Base-by-base conservation (phyloP, 2,113 vertebrate genomes). In the Ailurus styani region DNA sequence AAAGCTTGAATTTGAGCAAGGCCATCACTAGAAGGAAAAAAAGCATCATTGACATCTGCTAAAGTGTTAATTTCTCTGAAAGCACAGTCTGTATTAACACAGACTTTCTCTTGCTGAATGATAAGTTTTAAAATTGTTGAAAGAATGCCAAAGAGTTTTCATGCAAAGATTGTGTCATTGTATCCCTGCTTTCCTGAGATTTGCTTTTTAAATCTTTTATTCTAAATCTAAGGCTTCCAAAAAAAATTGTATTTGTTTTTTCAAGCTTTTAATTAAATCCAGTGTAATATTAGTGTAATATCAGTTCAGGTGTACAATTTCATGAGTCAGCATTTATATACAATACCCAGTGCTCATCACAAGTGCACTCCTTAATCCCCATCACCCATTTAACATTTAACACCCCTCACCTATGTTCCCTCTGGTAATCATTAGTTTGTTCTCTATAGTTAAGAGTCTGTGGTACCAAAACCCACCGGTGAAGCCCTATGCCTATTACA, bases 61-160 rank as follows among this genome's bases (percentile, higher is more conserved):
- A 5, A 91, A 96, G 78, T 86, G 47, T 88, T 93, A 77, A 87
- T 91, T 95, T 98, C 93, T 96, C 91, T 84, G 73, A 96, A 91
- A 89, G n/a, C 52, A 82, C 42, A 92, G 40, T 66, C 29, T 29
- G 47, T 85, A 72, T 87, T 90, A 95, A 89, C 40, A 72, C 52
- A 93, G 72, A 84, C n/a, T 83, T 94, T 82, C 54, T 89, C 66
- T 95, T 97, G 42, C 62, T 91, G 60, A 84, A 72, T 66, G 37
- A 25, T 75, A 81, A 73, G 21, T 85, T 81, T 87, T 60, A 37
- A 90, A 64, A 11, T 50, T 84, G 93, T 85, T 94, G 60, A 93
- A 95, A 96, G 34, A 91, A 95, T 37, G 45, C 64, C 81, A 86
- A 93, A 88, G 15, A n/a, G 2, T 57, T 91, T 97, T 64, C 64